Evolutionary conservation across 2,113 vertebrate genomes (phyloP).

Genomic region (Percopsis transmontana): DNA sequence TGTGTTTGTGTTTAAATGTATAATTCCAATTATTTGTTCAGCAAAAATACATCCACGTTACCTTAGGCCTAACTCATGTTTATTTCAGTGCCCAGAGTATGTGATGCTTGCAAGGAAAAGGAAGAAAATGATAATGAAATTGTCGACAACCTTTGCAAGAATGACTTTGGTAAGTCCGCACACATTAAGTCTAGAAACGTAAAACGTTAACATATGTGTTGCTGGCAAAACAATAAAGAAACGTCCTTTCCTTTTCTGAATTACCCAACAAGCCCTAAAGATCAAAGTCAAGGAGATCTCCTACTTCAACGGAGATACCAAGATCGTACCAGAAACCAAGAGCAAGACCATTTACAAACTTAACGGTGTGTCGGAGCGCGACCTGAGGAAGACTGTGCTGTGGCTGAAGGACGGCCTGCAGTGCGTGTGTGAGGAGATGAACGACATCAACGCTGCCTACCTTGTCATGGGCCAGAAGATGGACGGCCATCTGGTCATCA

Average conservation of each 20-base stretch:
- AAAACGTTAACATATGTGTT: background rate
- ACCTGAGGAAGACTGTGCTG: slow-evolving; percentile 89
- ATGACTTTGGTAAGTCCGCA: slow-evolving; percentile 92
- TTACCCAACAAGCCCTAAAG: slow-evolving; percentile 84
- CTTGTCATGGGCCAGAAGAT: slow-evolving; percentile 97
- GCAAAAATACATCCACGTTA: too few species aligned
- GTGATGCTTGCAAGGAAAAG: slow-evolving; percentile 93
- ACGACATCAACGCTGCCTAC: slow-evolving; percentile 93
- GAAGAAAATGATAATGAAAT: slow-evolving; percentile 97
- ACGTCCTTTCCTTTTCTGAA: slow-evolving; percentile 5
- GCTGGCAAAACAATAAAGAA: background rate
- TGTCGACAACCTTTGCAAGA: slow-evolving; percentile 95
- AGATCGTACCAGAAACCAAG: slow-evolving; percentile 94
- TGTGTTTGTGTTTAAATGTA: too few species aligned
- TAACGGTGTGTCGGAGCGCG: slow-evolving; percentile 90
- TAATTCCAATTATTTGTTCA: too few species aligned
- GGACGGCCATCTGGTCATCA: slow-evolving; percentile 94
- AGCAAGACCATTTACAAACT: slow-evolving; percentile 98
- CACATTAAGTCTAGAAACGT: background rate
- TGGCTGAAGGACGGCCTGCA: slow-evolving; percentile 95
- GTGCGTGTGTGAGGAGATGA: slow-evolving; percentile 97
- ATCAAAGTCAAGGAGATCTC: slow-evolving; percentile 99
- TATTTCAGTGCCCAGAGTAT: slow-evolving; percentile 89
- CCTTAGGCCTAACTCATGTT: background rate
- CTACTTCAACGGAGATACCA: slow-evolving; percentile 97